These are phyloP conservation scores for Seira ritae DNA, from an alignment of 2,888 invertebrate species.

Conservation along the genomic window DNA sequence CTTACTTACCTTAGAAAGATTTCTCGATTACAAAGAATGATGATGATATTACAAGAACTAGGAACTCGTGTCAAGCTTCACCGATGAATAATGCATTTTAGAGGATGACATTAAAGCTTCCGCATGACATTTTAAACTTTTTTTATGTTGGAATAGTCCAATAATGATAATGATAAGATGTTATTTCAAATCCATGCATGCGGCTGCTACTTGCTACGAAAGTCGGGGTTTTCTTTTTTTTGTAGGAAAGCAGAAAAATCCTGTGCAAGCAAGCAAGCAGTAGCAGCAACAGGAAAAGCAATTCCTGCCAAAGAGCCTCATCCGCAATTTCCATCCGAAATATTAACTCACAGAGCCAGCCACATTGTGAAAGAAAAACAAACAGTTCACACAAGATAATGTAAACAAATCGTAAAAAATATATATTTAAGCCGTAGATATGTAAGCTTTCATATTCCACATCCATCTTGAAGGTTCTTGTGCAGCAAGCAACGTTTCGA, in stretches of 20 bases:
- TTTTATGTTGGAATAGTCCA: too few species aligned
- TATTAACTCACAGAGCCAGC: not conserved
- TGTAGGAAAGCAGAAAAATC: not conserved
- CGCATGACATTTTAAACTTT: too few species aligned
- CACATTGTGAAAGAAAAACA: conserved; percentile 43
- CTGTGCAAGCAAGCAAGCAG: not conserved
- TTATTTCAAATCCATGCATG: not conserved
- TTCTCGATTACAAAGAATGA: too few species aligned
- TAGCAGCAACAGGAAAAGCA: not conserved
- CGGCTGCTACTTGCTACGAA: not conserved
- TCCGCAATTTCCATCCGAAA: not conserved
- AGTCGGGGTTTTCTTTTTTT: not conserved
- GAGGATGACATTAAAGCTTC: too few species aligned
- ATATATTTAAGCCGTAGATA: conserved; percentile 5
- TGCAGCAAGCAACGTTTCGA: too few species aligned
- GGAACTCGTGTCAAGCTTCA: too few species aligned
- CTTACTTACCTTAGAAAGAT: too few species aligned
- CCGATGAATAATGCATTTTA: too few species aligned
- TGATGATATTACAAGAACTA: too few species aligned
- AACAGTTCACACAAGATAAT: conserved; percentile 43
- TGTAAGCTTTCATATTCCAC: too few species aligned
- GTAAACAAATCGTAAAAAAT: conserved; percentile 49
- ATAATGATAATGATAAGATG: too few species aligned
- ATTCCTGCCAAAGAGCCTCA: not conserved
- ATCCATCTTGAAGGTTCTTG: too few species aligned